Evolutionary conservation across 30 jellyfish, hydroid and myxozoan genomes (phyloP).

Genomic region (Pelagia noctiluca): DNA sequence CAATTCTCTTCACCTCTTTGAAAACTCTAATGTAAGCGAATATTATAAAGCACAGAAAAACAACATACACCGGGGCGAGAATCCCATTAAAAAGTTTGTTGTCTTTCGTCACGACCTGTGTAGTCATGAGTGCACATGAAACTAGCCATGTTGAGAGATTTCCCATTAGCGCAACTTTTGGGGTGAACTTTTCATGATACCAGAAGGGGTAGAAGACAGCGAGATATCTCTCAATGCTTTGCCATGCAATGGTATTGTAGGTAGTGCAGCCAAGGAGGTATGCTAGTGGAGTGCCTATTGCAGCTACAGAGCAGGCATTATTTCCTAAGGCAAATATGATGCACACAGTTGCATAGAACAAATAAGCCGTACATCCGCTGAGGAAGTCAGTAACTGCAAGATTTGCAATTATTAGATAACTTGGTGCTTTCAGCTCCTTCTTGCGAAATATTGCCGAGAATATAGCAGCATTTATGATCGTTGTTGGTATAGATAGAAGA

Average conservation of each 20-base stretch:
- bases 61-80: slow-evolving; percentile 29
- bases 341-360: slow-evolving; percentile 41
- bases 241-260: slow-evolving; percentile 35
- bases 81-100: slow-evolving; percentile 21
- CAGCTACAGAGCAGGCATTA: slow-evolving; percentile 61
- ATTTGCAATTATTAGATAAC: slow-evolving; percentile 31
- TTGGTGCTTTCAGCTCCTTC: slow-evolving; percentile 55
- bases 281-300: slow-evolving; percentile 44
- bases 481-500: slow-evolving; percentile 36
- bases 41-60: slow-evolving; percentile 8
- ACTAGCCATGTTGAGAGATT: slow-evolving; percentile 36
- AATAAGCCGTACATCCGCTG: slow-evolving; percentile 38
- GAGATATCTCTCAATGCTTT: slow-evolving; percentile 54
- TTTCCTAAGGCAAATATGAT: slow-evolving; percentile 35
- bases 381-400: slow-evolving; percentile 60
- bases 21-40: slow-evolving; percentile 22
- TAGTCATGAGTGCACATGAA: slow-evolving; percentile 9
- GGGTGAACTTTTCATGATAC: slow-evolving; percentile 57
- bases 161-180: slow-evolving; percentile 9
- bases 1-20: slow-evolving; percentile 51
- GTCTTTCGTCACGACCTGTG: slow-evolving; percentile 46
- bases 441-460: slow-evolving; percentile 11
- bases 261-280: slow-evolving; percentile 52
- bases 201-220: slow-evolving; percentile 66
- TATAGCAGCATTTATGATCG: slow-evolving; percentile 17